Base-by-base conservation (phyloP, 2,797 vertebrate genomes). In the Rachycentron canadum region DNA sequence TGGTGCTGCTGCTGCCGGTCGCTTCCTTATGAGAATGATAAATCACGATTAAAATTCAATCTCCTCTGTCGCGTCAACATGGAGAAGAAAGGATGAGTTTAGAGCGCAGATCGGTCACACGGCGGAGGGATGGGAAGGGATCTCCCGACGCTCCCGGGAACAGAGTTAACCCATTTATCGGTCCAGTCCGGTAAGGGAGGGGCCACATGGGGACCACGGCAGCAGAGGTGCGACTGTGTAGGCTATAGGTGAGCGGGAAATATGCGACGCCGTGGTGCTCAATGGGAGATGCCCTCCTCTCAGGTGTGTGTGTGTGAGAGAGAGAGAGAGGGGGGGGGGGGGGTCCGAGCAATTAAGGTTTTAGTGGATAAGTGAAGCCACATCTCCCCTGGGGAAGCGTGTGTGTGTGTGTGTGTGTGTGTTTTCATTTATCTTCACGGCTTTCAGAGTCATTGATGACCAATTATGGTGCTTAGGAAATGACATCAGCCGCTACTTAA, bases 381-480 rank as follows among this genome's bases (percentile, higher is more conserved):
- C 69, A 72, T 69, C 63, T 64, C 53, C 78, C 66, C 23, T 17
- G 60, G 59, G 79, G 45, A 25, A n/a, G n/a, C n/a, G 67, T 61
- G 40, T 55, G 58, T 38, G 41, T 55, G 61, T 36, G 57, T 58
- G 57, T 50, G 32, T 50, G 55, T 65, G 38, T 71, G 56, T 43
- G 41, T 43, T 55, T 79, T 86, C 57, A 79, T 86, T 86, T 62
- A 82, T 84, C 66, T 81, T 89, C 76, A 79, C 78, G 71, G 81
- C 64, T 70, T 69, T 70, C 74, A 75, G 72, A 89, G 69, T 73
- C 73, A 87, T 64, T 85, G 80, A 91, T 88, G 87, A 82, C 89
- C 89, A 90, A 83, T 88, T 89, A 86, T 86, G 87, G 88, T 82
- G 79, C 47, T 86, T 91, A 87, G 90, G 89, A 92, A 90, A 83